These are phyloP conservation scores for Mycetomoellerius zeteki DNA, from an alignment of 1,140 invertebrate genomes.

Conservation along the genomic window DNA sequence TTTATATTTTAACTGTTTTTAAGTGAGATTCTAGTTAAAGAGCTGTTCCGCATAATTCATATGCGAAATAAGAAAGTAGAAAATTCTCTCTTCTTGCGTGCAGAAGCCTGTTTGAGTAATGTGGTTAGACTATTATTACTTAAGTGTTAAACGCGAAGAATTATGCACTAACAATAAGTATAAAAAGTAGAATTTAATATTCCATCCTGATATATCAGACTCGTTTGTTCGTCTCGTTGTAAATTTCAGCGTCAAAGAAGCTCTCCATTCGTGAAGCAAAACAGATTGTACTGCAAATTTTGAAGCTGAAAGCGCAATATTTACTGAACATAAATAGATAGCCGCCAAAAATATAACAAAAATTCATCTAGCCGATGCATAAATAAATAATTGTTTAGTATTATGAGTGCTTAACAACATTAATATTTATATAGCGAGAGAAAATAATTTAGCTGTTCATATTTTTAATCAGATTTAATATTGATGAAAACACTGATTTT, in stretches of 20 bases:
- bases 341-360: slow-evolving; percentile 1
- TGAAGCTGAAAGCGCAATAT: slow-evolving; percentile 39
- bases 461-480: not conserved
- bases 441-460: not conserved
- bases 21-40: not conserved
- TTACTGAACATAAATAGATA: slow-evolving; percentile 17
- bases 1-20: not conserved
- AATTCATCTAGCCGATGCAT: not conserved
- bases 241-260: slow-evolving; percentile 43
- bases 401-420: not conserved
- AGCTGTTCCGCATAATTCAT: slow-evolving; percentile 31
- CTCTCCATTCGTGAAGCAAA: slow-evolving; percentile 49
- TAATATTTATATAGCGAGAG: not conserved
- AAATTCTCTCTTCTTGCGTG: slow-evolving; percentile 18
- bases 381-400: slow-evolving; percentile 19
- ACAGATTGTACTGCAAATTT: slow-evolving; percentile 29
- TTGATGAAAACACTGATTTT: not conserved
- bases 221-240: not conserved
- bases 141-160: slow-evolving; percentile 32
- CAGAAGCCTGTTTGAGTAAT: slow-evolving; percentile 39
- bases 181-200: slow-evolving; percentile 14
- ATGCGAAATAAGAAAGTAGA: not conserved
- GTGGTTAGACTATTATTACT: slow-evolving; percentile 41
- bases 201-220: slow-evolving; percentile 1
- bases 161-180: slow-evolving; percentile 1